These are phyloP conservation scores for Cerceris ruficornis DNA, from an alignment of 2,888 invertebrate species.

Conservation along the genomic window DNA sequence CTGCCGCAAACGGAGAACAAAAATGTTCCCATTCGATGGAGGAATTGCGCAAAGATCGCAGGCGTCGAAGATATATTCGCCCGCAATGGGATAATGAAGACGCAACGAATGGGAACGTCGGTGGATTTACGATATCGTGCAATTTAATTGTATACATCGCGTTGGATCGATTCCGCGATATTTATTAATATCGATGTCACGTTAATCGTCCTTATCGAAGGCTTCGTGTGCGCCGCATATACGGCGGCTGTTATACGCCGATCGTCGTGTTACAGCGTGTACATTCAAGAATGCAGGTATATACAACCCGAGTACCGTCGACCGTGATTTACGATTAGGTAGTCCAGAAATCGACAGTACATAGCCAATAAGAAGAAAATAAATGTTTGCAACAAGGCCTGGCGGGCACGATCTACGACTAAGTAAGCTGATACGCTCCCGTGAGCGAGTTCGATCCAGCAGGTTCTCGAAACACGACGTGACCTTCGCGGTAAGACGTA, in stretches of 20 bases:
- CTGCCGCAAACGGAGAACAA: not conserved
- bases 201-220: conserved; percentile 60
- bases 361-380: conserved; percentile 68
- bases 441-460: conserved; percentile 62
- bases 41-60: not conserved
- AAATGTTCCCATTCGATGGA: not conserved
- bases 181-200: conserved; percentile 58
- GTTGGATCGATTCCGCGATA: conserved; percentile 22
- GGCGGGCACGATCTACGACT: conserved; percentile 67
- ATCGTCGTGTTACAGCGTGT: conserved; percentile 64
- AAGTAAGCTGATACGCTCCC: conserved; percentile 68
- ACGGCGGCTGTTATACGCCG: conserved; percentile 45
- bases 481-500: conserved; percentile 59
- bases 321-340: conserved; percentile 70
- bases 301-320: conserved; percentile 56
- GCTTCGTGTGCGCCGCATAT: conserved; percentile 37
- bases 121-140: conserved; percentile 24
- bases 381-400: conserved; percentile 63
- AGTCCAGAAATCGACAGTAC: conserved; percentile 71
- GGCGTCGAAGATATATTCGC: not conserved
- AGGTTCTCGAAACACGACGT: conserved; percentile 65
- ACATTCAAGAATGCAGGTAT: conserved; percentile 61
- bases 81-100: conserved; percentile 8
- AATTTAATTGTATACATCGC: conserved; percentile 34
- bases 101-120: conserved; percentile 10